Evolutionary conservation across 2,888 invertebrate species (phyloP), one percentile per base, ranked within the genome.

Genomic region (Beris chalybata): DNA sequence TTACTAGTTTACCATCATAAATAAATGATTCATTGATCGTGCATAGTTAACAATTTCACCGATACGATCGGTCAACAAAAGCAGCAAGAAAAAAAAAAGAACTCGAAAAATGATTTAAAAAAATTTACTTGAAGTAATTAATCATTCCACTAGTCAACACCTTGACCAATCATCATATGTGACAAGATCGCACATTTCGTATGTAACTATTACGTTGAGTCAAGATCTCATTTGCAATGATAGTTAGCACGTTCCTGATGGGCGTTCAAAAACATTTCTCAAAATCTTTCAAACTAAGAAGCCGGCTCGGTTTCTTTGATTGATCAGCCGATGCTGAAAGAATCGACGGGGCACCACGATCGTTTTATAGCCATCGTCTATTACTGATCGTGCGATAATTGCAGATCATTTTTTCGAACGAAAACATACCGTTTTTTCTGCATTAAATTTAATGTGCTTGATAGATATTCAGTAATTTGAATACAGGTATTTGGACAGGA

Each of bases 401-500:
- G 52, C 32, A 61, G 61, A 61, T 52, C 61, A 61, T 61, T 61
- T 61, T 50, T 52, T 50, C 30, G 53, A n/a, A 53, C 5, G 7
- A 6, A 12, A 43, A 50, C 31, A n/a, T 22, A 4, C 30, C 29
- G 48, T 59, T 48, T 30, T 29, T 38, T 32, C 47, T 32, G 22
- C 22, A 22, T 22, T 22, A 22, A 22, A 22, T 22, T 22, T 22
- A 22, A 22, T 22, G 22, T 22, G n/a, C 50, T 32, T 59, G 59
- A 59, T 59, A 59, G 59, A 32, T 59, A 59, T 59, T 50, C 50
- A 50, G 59, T 50, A 38, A 61, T 38, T 61, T 50, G 61, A 61
- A 45, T 61, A 52, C 61, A 61, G 38, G 61, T 61, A 61, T 61
- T 61, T 61, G 61, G 61, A 61, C 61, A 61, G 61, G 61, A 61